These are phyloP conservation scores for Cinara cedri DNA, from an alignment of 2,888 invertebrate genomes.

Conservation along the genomic window DNA sequence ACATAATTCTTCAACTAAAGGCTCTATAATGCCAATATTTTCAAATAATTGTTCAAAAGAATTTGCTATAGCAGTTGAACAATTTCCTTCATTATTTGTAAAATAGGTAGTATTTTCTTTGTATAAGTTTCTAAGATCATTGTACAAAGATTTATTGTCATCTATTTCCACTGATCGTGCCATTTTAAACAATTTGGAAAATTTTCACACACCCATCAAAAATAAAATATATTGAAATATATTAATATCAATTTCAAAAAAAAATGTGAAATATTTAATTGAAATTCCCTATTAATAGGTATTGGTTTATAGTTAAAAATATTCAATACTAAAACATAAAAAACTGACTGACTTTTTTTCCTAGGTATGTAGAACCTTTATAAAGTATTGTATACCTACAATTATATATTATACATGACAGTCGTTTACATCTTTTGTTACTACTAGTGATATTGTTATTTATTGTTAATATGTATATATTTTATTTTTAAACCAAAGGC, in stretches of 20 bases:
- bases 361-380: neutral
- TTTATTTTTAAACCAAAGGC: neutral
- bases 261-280: no score
- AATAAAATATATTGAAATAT: neutral
- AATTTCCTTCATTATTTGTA: constrained; percentile 73
- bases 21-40: constrained; percentile 74
- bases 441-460: constrained; percentile 40
- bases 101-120: constrained; percentile 72
- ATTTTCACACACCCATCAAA: constrained; percentile 4
- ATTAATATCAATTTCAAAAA: no score
- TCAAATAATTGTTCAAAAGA: constrained; percentile 63
- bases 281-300: no score
- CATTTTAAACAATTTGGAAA: constrained; percentile 14
- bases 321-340: neutral
- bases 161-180: constrained; percentile 18
- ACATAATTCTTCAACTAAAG: constrained; percentile 73
- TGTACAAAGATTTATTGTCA: constrained; percentile 47
- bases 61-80: constrained; percentile 74
- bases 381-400: neutral
- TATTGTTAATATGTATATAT: no score
- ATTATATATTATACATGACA: neutral
- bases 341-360: neutral
- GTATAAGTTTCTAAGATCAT: constrained; percentile 69
- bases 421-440: constrained; percentile 40
- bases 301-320: neutral